These are phyloP conservation scores for Gymnobelideus leadbeateri DNA, from an alignment of 2,113 vertebrate genomes.

Conservation along the genomic window DNA sequence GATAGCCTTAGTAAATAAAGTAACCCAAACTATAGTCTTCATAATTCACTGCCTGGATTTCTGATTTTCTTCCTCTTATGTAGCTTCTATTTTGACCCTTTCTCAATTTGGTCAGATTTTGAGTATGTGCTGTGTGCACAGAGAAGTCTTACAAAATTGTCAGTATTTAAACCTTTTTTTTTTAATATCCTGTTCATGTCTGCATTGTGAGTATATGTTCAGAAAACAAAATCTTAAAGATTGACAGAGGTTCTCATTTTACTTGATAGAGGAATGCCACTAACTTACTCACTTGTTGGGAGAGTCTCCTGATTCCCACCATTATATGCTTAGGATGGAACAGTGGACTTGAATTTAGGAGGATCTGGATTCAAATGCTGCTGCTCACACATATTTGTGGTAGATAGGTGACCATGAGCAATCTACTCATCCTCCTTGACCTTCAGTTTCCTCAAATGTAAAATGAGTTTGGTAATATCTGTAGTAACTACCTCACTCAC, in stretches of 20 bases:
- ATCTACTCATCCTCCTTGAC: background rate
- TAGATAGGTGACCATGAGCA: background rate
- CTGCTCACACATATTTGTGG: background rate
- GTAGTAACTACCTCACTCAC: background rate
- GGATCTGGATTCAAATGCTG: background rate
- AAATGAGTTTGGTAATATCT: constrained; percentile 8
- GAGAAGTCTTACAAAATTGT: background rate
- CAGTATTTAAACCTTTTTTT: background rate
- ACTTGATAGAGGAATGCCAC: background rate
- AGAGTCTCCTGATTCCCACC: background rate
- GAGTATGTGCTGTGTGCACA: background rate
- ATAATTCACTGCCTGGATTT: constrained; percentile 33
- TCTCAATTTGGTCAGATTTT: background rate
- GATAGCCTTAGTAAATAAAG: constrained; percentile 14
- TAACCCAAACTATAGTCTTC: background rate
- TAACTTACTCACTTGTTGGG: background rate
- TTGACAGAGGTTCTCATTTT: background rate
- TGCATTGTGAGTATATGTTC: background rate
- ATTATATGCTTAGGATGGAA: background rate
- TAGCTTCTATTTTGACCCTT: background rate
- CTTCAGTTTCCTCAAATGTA: constrained; percentile 45
- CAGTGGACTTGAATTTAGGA: background rate
- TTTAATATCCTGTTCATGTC: constrained; percentile 6
- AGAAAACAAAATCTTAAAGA: background rate
- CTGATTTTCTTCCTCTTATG: constrained; percentile 14